Percentiles rank a stretch among this genome's conserved stretches.
Conservation (phyloP, 1,140 invertebrate species). For the Dreissena polymorpha region DNA sequence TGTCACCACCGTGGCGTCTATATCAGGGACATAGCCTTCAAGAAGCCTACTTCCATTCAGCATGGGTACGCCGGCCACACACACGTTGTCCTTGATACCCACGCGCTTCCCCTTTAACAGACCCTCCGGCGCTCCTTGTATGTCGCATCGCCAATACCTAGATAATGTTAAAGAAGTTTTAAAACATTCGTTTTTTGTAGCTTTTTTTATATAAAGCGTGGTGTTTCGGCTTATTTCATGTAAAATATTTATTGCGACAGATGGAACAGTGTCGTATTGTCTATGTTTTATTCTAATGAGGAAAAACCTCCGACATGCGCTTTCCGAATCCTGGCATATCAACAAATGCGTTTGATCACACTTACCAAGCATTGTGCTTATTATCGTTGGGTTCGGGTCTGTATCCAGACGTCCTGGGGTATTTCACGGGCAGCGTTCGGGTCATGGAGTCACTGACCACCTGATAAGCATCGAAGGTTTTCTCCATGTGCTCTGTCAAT, state of each 20-base stretch:
- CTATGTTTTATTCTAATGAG: too few relatives aligned
- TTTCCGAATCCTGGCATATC: too few relatives aligned
- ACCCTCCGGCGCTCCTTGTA: slow-evolving; percentile 65
- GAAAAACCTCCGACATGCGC: too few relatives aligned
- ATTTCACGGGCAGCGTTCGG: slow-evolving; percentile 66
- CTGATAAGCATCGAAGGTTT: slow-evolving; percentile 38
- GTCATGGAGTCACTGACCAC: slow-evolving; percentile 57
- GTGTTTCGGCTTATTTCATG: too few relatives aligned
- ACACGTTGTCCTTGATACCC: slow-evolving; percentile 72
- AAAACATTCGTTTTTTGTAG: too few relatives aligned
- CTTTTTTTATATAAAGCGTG: too few relatives aligned
- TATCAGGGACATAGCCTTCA: slow-evolving; percentile 71
- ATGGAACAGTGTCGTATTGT: too few relatives aligned
- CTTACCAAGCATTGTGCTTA: slow-evolving; percentile 69
- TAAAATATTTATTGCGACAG: too few relatives aligned
- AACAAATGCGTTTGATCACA: background rate
- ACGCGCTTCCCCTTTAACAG: slow-evolving; percentile 68
- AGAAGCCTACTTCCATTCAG: slow-evolving; percentile 69
- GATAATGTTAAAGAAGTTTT: background rate
- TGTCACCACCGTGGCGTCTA: slow-evolving; percentile 72
- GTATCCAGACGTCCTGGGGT: slow-evolving; percentile 69
- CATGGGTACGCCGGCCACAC: slow-evolving; percentile 75
- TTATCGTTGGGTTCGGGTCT: slow-evolving; percentile 64
- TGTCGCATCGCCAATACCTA: slow-evolving; percentile 73
- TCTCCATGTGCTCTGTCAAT: slow-evolving; percentile 52